Percentiles rank a stretch among this genome's conserved stretches.
Conservation (phyloP, 2,113 vertebrate genomes). For the Stomatorhinus ivindoensis region DNA sequence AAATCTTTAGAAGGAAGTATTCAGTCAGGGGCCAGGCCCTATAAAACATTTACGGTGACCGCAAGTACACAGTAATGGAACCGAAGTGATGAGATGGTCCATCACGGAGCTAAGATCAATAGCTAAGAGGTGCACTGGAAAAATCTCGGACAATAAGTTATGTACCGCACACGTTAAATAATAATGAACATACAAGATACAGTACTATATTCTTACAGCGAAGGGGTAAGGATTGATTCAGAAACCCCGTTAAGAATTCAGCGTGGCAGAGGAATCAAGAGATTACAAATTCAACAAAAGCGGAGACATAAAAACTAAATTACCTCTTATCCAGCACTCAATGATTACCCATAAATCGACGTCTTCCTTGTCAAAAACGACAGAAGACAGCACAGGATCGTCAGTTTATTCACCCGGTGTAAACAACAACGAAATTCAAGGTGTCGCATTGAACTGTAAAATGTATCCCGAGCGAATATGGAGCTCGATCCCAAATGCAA, state of each 20-base stretch:
- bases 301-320: background rate
- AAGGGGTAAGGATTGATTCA: background rate
- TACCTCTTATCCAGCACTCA: background rate
- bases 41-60: background rate
- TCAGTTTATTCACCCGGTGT: background rate
- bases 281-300: background rate
- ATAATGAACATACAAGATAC: background rate
- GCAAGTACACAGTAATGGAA: background rate
- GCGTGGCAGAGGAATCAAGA: background rate
- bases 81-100: background rate
- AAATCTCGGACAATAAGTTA: background rate
- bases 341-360: background rate
- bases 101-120: background rate
- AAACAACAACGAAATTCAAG: background rate
- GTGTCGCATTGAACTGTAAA: background rate
- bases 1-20: background rate
- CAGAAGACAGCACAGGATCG: background rate
- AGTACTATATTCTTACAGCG: background rate
- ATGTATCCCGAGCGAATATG: background rate
- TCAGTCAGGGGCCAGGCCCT: background rate
- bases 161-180: background rate
- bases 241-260: background rate
- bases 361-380: background rate
- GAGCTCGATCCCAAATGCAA: background rate
- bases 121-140: background rate